Percentiles rank a stretch among this genome's conserved stretches.
phyloP scores from a whole-genome alignment of 2,113 vertebrate genomes.

The Fregata magnificens region DNA sequence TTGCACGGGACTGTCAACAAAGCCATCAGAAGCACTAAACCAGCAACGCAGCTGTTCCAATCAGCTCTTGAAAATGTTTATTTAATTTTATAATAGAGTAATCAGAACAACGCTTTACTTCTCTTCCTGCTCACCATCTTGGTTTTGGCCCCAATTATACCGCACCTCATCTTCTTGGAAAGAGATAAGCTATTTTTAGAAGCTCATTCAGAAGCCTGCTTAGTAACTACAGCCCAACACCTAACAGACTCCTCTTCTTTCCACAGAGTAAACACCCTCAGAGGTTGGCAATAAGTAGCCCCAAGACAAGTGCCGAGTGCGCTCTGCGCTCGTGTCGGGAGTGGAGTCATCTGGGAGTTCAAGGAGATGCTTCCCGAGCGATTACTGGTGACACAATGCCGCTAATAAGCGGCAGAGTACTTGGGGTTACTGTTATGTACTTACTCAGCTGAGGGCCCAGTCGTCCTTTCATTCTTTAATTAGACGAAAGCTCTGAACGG shows the following conservation, averaged over 20 bases:
- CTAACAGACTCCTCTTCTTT: neutral
- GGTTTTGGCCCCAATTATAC: neutral
- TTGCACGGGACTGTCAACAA: neutral
- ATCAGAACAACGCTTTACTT: neutral
- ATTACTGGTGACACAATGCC: accelerated
- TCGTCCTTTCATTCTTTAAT: neutral
- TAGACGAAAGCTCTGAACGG: neutral
- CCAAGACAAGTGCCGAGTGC: accelerated
- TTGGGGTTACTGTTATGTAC: neutral
- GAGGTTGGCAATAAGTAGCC: neutral
- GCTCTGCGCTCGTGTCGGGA: accelerated
- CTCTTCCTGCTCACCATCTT: neutral
- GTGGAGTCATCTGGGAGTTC: neutral
- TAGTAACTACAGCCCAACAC: neutral
- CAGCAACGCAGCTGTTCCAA: neutral
- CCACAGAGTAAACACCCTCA: neutral
- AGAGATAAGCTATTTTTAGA: neutral
- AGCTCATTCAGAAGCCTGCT: neutral
- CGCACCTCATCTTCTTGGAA: neutral
- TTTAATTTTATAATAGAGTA: neutral
- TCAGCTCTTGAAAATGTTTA: neutral
- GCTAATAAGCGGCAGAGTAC: neutral
- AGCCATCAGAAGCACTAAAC: neutral
- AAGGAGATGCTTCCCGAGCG: neutral
- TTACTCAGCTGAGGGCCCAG: neutral